Conservation (phyloP, 2,113 vertebrate species). For the Vimba vimba region DNA sequence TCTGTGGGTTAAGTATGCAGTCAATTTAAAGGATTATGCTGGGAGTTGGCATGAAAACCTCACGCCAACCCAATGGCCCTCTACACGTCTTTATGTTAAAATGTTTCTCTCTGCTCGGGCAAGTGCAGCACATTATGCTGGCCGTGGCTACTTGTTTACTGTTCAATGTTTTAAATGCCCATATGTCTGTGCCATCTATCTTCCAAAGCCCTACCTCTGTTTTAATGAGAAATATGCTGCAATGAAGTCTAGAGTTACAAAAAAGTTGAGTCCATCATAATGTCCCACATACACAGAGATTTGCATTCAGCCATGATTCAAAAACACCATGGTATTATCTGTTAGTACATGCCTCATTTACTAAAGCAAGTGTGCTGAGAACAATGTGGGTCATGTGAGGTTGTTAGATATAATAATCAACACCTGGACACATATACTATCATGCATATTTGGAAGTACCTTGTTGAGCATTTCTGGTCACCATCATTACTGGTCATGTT, state of each 20-base stretch:
- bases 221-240: slow-evolving; percentile 10
- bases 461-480: too few relatives aligned
- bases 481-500: background rate
- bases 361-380: background rate
- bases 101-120: slow-evolving; percentile 12
- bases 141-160: slow-evolving; percentile 48
- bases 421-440: background rate
- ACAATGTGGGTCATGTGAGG: background rate
- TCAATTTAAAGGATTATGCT: slow-evolving; percentile 56
- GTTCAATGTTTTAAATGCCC: slow-evolving; percentile 69
- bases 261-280: background rate
- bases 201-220: slow-evolving; percentile 57
- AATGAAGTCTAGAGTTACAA: slow-evolving; percentile 11
- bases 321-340: background rate
- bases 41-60: slow-evolving; percentile 8
- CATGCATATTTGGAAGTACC: background rate
- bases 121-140: slow-evolving; percentile 40
- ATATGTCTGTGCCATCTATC: slow-evolving; percentile 78
- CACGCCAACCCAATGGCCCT: background rate
- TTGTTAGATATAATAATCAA: too few relatives aligned
- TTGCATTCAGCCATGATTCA: background rate
- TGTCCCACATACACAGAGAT: background rate
- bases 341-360: background rate
- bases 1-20: slow-evolving; percentile 69
- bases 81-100: slow-evolving; percentile 39